These are phyloP conservation scores for Talpa occidentalis DNA, from an alignment of 2,113 vertebrate genomes.

Conservation along the genomic window DNA sequence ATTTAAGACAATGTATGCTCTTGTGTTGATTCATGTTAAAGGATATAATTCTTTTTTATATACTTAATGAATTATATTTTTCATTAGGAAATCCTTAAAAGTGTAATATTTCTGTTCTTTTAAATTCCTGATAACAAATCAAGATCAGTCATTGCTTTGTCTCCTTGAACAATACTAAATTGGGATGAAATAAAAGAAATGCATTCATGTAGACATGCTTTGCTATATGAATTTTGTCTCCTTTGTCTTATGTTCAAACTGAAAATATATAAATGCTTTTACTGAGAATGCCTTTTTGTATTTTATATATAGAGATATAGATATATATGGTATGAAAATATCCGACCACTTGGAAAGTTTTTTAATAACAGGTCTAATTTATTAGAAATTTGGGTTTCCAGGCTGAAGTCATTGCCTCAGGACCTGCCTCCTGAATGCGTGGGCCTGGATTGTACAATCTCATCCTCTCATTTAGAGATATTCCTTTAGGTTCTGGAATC, in stretches of 20 bases:
- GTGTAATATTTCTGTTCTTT: slow-evolving; percentile 55
- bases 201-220: slow-evolving; percentile 43
- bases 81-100: slow-evolving; percentile 41
- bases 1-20: not conserved
- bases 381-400: not conserved
- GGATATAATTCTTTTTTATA: slow-evolving; percentile 63
- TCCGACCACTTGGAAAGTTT: not conserved
- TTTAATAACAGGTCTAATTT: not conserved
- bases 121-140: slow-evolving; percentile 52
- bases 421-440: not conserved
- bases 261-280: not conserved
- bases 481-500: slow-evolving; percentile 21
- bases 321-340: not conserved
- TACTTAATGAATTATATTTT: not conserved
- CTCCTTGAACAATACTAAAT: slow-evolving; percentile 29
- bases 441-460: not conserved
- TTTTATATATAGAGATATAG: too few species aligned
- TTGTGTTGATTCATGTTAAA: slow-evolving; percentile 35
- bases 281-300: not conserved
- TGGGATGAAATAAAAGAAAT: not conserved
- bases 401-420: not conserved
- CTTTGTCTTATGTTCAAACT: not conserved
- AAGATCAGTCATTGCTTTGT: slow-evolving; percentile 36
- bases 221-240: not conserved
- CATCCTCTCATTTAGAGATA: not conserved